These are phyloP conservation scores for Cerastis rubricosa DNA, from an alignment of 2,888 invertebrate species.

Conservation along the genomic window DNA sequence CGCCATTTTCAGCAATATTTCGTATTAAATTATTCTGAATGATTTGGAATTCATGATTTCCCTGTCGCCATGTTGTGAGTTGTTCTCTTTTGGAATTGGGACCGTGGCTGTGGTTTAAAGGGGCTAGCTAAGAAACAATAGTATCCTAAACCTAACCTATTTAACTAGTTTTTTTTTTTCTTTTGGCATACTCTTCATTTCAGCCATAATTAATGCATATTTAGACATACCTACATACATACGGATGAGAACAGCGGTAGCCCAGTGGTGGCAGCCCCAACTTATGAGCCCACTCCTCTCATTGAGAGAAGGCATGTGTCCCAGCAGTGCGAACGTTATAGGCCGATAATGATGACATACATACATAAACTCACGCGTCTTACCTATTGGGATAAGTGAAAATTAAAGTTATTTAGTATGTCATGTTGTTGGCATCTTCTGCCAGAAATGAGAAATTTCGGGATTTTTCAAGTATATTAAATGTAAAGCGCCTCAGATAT, in stretches of 20 bases:
- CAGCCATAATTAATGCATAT: neutral
- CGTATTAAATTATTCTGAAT: slow-evolving; percentile 51
- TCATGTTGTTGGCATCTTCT: neutral
- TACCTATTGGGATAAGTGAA: neutral
- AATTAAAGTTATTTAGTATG: neutral
- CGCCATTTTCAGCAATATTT: slow-evolving; percentile 44
- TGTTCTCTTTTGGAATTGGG: slow-evolving; percentile 4
- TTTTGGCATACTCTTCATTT: neutral
- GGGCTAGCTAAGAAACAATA: neutral
- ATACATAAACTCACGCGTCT: neutral
- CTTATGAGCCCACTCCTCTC: too few species aligned
- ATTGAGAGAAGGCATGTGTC: too few species aligned
- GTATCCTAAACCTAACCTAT: neutral
- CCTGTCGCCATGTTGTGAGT: slow-evolving; percentile 45
- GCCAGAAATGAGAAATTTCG: too few species aligned
- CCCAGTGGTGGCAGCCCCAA: too few species aligned
- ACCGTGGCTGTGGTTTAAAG: neutral
- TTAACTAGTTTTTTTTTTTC: neutral
- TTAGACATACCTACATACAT: too few species aligned
- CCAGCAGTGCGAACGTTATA: too few species aligned
- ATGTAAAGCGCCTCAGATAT: too few species aligned
- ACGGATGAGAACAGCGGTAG: too few species aligned
- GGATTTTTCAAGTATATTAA: neutral
- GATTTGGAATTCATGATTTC: slow-evolving; percentile 64
- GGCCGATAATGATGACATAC: too few species aligned